A percentile compares a stretch with the other conserved stretches of the same genome.
These are phyloP conservation scores for Amazona vittata DNA, from an alignment of 2,113 vertebrate genomes.

Conservation along the genomic window DNA sequence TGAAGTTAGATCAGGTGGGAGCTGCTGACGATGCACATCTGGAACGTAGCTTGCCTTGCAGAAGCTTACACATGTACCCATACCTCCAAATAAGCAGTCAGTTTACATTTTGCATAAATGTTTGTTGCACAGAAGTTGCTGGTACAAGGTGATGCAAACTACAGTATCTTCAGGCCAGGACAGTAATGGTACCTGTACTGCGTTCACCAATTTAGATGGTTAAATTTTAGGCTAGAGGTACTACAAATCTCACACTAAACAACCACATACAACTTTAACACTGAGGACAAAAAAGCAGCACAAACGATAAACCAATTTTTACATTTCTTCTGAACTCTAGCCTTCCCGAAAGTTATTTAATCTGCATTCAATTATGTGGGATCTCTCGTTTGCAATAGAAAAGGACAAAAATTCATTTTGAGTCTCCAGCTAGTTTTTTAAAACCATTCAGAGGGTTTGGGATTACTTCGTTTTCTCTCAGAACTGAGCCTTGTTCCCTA, in stretches of 20 bases:
- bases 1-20: not conserved
- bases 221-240: not conserved
- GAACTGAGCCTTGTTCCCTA: not conserved
- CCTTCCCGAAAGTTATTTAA: not conserved
- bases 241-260: not conserved
- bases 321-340: not conserved
- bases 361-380: not conserved
- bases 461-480: not conserved
- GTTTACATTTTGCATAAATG: not conserved
- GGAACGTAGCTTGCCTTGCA: not conserved
- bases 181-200: not conserved
- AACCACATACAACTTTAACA: not conserved
- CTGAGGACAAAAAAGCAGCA: not conserved
- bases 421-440: not conserved
- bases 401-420: not conserved
- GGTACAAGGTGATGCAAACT: not conserved
- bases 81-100: not conserved
- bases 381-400: not conserved
- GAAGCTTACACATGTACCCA: not conserved
- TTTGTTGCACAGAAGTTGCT: not conserved
- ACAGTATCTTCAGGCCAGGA: not conserved
- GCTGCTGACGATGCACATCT: not conserved
- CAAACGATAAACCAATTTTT: not conserved
- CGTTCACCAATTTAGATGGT: not conserved
- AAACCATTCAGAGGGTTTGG: not conserved